These are phyloP conservation scores for Eumerus sabulonum DNA, from an alignment of 2,888 invertebrate species.

Conservation along the genomic window DNA sequence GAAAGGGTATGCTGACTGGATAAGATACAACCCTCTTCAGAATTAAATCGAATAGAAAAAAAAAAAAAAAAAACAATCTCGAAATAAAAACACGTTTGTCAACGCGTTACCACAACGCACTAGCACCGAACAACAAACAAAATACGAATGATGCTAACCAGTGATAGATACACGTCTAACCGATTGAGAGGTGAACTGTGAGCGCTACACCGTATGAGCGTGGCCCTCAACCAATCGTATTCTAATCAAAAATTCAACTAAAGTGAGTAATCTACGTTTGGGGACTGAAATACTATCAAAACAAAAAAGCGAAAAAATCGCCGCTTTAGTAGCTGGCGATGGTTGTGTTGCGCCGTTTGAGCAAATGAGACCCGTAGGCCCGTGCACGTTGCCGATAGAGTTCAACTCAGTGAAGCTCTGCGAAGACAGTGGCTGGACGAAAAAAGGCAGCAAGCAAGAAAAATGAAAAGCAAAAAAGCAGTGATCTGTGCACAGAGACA, in stretches of 20 bases:
- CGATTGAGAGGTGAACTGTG: conserved; percentile 31
- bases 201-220: conserved; percentile 40
- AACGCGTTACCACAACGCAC: no score
- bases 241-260: conserved; percentile 69
- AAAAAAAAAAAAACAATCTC: no score
- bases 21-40: no score
- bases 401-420: conserved; percentile 66
- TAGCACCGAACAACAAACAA: no score
- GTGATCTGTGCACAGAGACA: conserved; percentile 27
- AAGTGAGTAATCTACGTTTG: conserved; percentile 55
- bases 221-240: conserved; percentile 68
- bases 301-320: conserved; percentile 9
- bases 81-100: no score
- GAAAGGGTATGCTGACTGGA: conserved; percentile 22
- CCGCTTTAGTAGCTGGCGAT: conserved; percentile 6
- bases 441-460: conserved; percentile 16
- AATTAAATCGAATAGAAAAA: no score
- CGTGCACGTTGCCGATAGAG: conserved; percentile 58
- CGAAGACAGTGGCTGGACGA: conserved; percentile 54
- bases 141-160: no score
- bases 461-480: neutral
- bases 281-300: conserved; percentile 44
- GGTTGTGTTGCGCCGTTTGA: conserved; percentile 25
- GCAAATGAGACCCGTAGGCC: conserved; percentile 52
- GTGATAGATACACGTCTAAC: neutral